phyloP scores from a whole-genome alignment of 35 echinoderm and acorn worm species.

The Patiria miniata region DNA sequence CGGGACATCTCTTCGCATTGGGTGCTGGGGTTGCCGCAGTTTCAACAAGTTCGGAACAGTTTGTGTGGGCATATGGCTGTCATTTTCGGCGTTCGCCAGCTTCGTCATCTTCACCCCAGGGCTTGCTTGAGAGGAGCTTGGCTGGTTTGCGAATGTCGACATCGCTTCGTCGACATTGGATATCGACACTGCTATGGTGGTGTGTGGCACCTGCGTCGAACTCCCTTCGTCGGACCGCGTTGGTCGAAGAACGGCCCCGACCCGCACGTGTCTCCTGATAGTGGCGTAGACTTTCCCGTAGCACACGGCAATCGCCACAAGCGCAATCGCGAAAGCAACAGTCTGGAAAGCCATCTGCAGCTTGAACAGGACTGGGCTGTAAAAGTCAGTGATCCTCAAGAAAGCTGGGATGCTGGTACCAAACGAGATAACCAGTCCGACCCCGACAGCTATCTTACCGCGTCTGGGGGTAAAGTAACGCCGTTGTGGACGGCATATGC shows the following conservation, averaged over 20 bases:
- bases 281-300: neutral
- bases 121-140: neutral
- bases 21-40: neutral
- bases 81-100: too few relatives aligned
- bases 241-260: neutral
- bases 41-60: too few relatives aligned
- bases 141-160: neutral
- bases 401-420: neutral
- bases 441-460: neutral
- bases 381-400: neutral
- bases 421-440: neutral
- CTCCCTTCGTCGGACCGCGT: neutral
- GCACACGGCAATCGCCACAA: neutral
- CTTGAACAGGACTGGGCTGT: neutral
- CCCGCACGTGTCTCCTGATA: neutral
- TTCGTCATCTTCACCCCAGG: neutral
- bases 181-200: too few relatives aligned
- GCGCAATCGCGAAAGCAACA: neutral
- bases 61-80: too few relatives aligned
- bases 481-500: slow-evolving; percentile 3
- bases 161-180: too few relatives aligned
- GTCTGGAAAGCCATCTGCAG: neutral
- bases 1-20: neutral
- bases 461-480: neutral
- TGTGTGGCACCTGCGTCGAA: neutral